Evolutionary conservation across 1,140 invertebrate species (phyloP), one percentile per base, ranked within the genome.

Genomic region (Bombyx mandarina): DNA sequence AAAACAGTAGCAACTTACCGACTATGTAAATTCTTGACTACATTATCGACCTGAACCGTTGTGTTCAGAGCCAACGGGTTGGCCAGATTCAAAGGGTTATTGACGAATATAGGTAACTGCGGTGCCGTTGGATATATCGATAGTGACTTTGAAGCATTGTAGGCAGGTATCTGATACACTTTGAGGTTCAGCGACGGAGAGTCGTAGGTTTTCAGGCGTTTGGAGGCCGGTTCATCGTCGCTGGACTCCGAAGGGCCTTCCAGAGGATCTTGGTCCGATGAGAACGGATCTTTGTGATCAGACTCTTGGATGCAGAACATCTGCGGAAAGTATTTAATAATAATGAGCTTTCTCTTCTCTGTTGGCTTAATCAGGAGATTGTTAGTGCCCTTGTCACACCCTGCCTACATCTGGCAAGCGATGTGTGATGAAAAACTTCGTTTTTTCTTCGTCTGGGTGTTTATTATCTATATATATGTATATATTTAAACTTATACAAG

Each of bases 261-360:
- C 0, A 86, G 58, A 0, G 83, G 83, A 42, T 86, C 83, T 43
- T 79, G 75, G 8, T 86, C 81, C 6, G 54, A 58, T 35, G 26
- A 35, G 56, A 83, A 82, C 6, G 77, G 68, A 48, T 79, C 75
- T 0, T 62, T 57, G 52, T 72, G 77, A 5, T 84, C 79, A 0
- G 67, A 69, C 58, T 86, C 81, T 77, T 86, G 83, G 8, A 86
- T 52, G 55, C 83, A 86, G 57, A 84, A 84, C 83, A 86, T 86
- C 83, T 86, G 79, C 22, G 26, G 4, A 35, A 1, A 1, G 26
- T 35, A 35, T 35, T 35, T 35, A 5, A 35, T 35, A 35, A 35
- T 35, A 35, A 5, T 35, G 26, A 35, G 26, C 26, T 35, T 5
- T 35, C 26, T 35, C 12, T 18, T 18, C 12, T 18, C 12, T 18